These are phyloP conservation scores for Chionomys nivalis DNA, from an alignment of 2,113 vertebrate genomes.

Conservation along the genomic window DNA sequence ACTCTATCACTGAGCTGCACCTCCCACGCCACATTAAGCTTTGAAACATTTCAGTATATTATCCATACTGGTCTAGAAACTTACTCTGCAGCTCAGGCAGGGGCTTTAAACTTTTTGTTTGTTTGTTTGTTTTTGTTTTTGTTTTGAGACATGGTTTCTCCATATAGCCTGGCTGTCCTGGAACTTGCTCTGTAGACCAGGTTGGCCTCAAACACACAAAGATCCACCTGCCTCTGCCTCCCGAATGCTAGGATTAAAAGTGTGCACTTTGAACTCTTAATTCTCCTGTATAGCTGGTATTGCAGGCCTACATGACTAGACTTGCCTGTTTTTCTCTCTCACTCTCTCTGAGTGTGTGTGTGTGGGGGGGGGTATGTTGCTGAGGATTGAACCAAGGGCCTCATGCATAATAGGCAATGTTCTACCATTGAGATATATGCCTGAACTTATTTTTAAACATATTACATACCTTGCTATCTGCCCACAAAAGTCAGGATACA, in stretches of 20 bases:
- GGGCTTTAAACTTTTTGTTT: background rate
- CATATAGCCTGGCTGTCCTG: background rate
- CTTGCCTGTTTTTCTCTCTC: background rate
- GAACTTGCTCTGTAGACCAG: background rate
- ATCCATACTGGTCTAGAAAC: background rate
- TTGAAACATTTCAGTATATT: background rate
- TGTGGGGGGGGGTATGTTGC: background rate
- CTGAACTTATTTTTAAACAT: background rate
- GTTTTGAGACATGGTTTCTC: background rate
- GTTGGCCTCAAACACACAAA: background rate
- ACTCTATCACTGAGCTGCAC: background rate
- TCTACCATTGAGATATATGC: background rate
- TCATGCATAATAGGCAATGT: background rate
- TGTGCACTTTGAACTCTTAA: background rate
- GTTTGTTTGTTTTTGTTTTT: background rate
- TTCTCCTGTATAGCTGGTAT: background rate
- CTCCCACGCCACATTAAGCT: background rate
- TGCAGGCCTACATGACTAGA: background rate
- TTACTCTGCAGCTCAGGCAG: background rate
- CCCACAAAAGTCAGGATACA: constrained; percentile 4
- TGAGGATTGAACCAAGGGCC: background rate
- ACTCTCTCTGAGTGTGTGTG: background rate
- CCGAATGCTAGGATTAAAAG: too few relatives aligned
- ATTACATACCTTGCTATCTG: constrained; percentile 10
- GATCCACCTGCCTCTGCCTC: too few relatives aligned